These are phyloP conservation scores for Erythrolamprus reginae DNA, from an alignment of 2,113 vertebrate species.

Conservation along the genomic window DNA sequence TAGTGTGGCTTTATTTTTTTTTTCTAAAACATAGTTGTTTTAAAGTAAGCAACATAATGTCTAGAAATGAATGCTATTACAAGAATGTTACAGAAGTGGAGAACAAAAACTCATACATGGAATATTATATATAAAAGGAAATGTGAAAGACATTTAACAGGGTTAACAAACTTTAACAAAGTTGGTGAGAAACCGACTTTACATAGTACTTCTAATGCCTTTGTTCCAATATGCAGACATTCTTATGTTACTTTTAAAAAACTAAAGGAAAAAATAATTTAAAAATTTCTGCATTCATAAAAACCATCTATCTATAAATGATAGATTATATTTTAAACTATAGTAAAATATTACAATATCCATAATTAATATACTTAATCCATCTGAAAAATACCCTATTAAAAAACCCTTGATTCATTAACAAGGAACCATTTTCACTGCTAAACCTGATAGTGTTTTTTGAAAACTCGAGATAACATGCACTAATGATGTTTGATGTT, in stretches of 20 bases:
- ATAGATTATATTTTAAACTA: constrained; percentile 1
- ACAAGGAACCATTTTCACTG: background rate
- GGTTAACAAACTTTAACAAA: constrained; percentile 30
- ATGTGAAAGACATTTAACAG: constrained; percentile 27
- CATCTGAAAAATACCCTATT: background rate
- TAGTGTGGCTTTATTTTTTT: constrained; percentile 23
- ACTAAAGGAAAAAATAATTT: background rate
- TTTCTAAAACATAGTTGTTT: constrained; percentile 24
- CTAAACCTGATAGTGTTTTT: background rate
- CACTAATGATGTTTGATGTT: background rate
- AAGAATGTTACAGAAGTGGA: constrained; percentile 34
- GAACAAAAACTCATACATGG: constrained; percentile 33
- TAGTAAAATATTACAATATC: background rate
- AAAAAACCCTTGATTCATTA: background rate
- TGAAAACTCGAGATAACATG: background rate
- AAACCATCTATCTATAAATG: background rate
- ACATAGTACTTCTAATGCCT: background rate
- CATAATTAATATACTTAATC: background rate
- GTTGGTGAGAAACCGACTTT: constrained; percentile 23
- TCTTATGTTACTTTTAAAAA: background rate
- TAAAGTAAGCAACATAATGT: constrained; percentile 44
- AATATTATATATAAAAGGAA: constrained; percentile 41
- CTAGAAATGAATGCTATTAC: constrained; percentile 36
- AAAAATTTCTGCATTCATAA: background rate
- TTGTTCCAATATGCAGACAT: background rate